A percentile compares a stretch with the other conserved stretches of the same genome.
Conservation (phyloP, 2,888 invertebrate species). For the Dasypolia templi region DNA sequence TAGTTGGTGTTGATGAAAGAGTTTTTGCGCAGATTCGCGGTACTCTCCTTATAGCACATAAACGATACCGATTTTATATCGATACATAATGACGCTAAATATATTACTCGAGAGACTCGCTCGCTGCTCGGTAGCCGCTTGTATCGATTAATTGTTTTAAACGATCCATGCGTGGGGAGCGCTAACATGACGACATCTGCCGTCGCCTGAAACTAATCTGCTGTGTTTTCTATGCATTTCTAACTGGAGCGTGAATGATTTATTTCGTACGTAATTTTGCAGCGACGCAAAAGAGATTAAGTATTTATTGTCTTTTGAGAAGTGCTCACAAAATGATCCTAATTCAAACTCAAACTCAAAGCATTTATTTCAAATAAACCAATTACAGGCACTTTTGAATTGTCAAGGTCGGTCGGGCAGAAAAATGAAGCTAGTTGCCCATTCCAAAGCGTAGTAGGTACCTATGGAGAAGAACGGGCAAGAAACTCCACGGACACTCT, state of each 20-base stretch:
- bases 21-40: conserved; percentile 83
- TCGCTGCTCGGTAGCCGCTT: conserved; percentile 44
- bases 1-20: conserved; percentile 84
- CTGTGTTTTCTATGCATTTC: conserved; percentile 23
- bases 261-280: conserved; percentile 5
- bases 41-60: conserved; percentile 80
- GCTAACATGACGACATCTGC: conserved; percentile 68
- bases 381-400: no score
- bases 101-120: conserved; percentile 75
- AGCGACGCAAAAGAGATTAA: neutral
- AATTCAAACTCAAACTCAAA: no score
- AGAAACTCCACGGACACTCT: no score
- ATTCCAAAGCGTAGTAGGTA: no score
- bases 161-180: conserved; percentile 60
- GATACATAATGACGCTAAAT: conserved; percentile 80
- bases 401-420: no score
- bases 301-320: neutral
- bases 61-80: conserved; percentile 74
- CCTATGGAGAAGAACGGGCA: no score
- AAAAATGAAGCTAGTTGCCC: no score
- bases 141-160: conserved; percentile 75
- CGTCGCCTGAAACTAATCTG: conserved; percentile 47
- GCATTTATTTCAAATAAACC: no score
- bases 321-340: no score
- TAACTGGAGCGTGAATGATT: conserved; percentile 33